Evolutionary conservation across 2,113 vertebrate species (phyloP), one percentile per base, ranked within the genome.

Genomic region (Nansenia antarctica): DNA sequence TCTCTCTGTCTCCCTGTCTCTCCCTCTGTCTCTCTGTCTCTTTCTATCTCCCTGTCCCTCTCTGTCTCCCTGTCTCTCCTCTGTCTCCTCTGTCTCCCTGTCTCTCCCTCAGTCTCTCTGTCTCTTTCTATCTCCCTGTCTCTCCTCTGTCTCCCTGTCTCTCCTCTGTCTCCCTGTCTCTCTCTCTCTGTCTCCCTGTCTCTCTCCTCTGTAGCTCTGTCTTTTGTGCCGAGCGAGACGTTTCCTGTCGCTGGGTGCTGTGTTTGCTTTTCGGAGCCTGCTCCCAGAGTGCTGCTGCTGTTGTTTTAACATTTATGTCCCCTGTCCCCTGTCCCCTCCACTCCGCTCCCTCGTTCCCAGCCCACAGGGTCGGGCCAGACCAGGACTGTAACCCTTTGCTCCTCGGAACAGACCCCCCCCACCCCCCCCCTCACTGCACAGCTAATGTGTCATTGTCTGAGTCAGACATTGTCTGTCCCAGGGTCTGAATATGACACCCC

Each of bases 191-290:
- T 30, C 54, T 70, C 71, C 60, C 69, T 64, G 7, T 42, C 14
- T 45, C 37, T 29, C 61, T 45, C 37, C 42, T 30, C 26, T 47
- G 39, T 70, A 9, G 76, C 77, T 70, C 60, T 67, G 81, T 59
- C 82, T 87, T 88, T 89, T 87, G 86, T 88, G 70, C 70, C 11
- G 64, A 86, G 82, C 59, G 86, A 87, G 85, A 85, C 86, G 57
- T 87, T 92, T 93, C 92, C 92, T 90, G 91, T 80, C 76, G 73
- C 81, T 90, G 82, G 76, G 85, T 84, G 82, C 85, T 76, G 84
- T 91, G 88, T 93, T 92, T 92, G 86, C 90, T 91, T 93, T 91
- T 83, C 78, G 63, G 86, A 90, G 84, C 82, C 76, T 42, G 78
- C 84, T 89, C 86, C 79, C 86, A 85, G 85, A 80, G 81, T 85